These are phyloP conservation scores for Epinotia bilunana DNA, from an alignment of 2,888 invertebrate genomes.

Conservation along the genomic window DNA sequence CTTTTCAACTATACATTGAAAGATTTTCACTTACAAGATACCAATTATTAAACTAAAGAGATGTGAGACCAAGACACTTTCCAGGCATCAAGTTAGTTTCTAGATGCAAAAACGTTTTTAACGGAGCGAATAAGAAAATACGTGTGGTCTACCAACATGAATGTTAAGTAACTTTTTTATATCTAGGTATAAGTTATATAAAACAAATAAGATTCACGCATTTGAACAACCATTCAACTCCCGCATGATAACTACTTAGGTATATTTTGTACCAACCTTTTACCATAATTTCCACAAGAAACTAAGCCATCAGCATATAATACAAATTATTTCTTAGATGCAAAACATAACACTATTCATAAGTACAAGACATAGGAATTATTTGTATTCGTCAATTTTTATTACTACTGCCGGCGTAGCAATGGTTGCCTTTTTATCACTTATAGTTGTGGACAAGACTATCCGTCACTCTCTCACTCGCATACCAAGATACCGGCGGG, in stretches of 20 bases:
- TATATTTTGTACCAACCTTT: slow-evolving; percentile 27
- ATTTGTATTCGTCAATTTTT: neutral
- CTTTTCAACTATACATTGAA: no score
- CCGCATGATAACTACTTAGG: neutral
- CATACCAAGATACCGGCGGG: no score
- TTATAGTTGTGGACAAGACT: no score
- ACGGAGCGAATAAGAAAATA: neutral
- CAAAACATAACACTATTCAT: neutral
- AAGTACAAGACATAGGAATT: slow-evolving; percentile 7
- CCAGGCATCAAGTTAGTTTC: neutral
- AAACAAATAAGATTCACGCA: neutral
- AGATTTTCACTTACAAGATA: no score
- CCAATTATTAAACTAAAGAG: neutral
- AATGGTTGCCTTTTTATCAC: no score
- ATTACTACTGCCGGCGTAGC: no score
- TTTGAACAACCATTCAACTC: neutral
- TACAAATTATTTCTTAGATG: neutral
- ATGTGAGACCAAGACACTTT: neutral
- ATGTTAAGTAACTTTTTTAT: neutral
- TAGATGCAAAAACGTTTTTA: neutral
- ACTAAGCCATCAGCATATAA: neutral
- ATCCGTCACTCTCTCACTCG: no score
- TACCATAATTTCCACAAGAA: neutral
- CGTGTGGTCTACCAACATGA: neutral
- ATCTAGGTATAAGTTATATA: neutral